Evolutionary conservation across 1,140 invertebrate genomes (phyloP), one percentile per base, ranked within the genome.

Genomic region (Vanessa atalanta): DNA sequence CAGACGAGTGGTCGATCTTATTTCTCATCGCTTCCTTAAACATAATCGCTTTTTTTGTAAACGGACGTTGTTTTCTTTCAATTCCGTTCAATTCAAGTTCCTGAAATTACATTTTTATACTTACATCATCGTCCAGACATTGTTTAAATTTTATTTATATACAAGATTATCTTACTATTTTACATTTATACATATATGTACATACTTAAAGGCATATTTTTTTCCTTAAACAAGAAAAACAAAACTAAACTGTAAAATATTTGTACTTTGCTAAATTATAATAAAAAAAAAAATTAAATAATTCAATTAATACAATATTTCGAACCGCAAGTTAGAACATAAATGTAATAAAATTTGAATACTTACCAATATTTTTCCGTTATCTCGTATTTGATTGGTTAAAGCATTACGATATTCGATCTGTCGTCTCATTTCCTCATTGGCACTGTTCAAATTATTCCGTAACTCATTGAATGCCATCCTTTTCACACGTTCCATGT

Each of bases 21-120:
- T 76, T 65, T 50, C 72, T 73, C 87, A 91, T 85, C 2, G 80
- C 80, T 15, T 91, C 85, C 79, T 83, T 84, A 65, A 89, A 91
- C 76, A 78, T 84, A 26, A 78, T 76, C 3, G 82, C 73, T 65
- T 84, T 85, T 68, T 81, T 86, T 8, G 88, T 89, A 26, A 89
- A 89, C 8, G 88, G 75, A 7, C 65, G 74, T 12, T 85, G 78
- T 74, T 87, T 88, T 47, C 72, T 70, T 80, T 87, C 83, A 16
- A 82, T 81, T 60, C 74, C 67, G 37, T 70, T 83, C 64, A 80
- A 73, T 77, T 91, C 84, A 9, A 72, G 64, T 69, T 88, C 84
- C 89, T 91, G 73, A 51, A 85, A 85, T 37, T 51, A 16, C 61
- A 70, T 61, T 37, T 37, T 37, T 37, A 5, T 37, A 37, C 31